Evolutionary conservation across 2,888 invertebrate species (phyloP), one percentile per base, ranked within the genome.

Genomic region (Latheticus oryzae): DNA sequence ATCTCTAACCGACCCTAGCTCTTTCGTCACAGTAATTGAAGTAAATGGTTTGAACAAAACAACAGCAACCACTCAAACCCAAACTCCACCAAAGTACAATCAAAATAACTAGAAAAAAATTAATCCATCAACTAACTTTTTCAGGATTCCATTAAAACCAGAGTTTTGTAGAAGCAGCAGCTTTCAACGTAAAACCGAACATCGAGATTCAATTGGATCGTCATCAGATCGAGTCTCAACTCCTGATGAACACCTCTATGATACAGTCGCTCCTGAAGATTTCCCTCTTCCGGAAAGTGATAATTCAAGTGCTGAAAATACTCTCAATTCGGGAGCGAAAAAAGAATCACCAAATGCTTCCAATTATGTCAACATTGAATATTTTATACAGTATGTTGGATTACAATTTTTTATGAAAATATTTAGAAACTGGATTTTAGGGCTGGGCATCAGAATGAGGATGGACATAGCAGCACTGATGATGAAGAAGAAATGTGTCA

Each of bases 321-420:
- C 85, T 5, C 86, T 86, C 21, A 72, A 82, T 73, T 83, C 81
- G 37, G 76, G 82, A 7, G 87, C 86, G 73, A 58, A 53, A 5
- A 59, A 81, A 64, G 90, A 91, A 78, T 90, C 90, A 21, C 91
- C 91, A 47, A 88, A 90, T 70, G 88, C 89, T 64, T 90, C 92
- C 62, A 93, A 94, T 80, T 94, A 94, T 80, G 93, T 93, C 78
- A 94, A 94, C 79, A 93, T 94, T 80, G 93, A 94, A 79, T 94
- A 93, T 78, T 94, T 94, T 71, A 87, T 94, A 78, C 88, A 89
- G 90, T 91, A 77, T 82, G 87, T 42, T 11, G 5, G 4, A n/a
- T n/a, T n/a, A 23, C 13, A 23, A 11, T 16, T 48, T 13, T 33
- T 24, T 2, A 12, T 2, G 23, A 21, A 3, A 30, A 45, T 13